Evolutionary conservation across 2,113 vertebrate species (phyloP).

Genomic region (Odocoileus virginianus): DNA sequence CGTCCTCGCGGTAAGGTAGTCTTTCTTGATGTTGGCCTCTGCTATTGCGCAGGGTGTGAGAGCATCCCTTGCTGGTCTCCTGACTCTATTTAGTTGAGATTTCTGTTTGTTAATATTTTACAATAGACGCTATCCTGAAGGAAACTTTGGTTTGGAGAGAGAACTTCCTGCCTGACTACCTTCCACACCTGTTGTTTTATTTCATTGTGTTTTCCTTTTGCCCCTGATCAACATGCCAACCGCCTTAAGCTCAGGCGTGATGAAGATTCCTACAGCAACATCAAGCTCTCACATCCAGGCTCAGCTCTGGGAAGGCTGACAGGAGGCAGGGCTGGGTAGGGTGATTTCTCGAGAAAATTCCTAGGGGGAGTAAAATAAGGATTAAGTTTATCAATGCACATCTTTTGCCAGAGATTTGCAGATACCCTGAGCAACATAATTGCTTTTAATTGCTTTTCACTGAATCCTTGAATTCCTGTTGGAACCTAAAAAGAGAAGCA

Average conservation of each 20-base stretch:
- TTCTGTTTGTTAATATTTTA: not conserved
- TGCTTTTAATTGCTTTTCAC: not conserved
- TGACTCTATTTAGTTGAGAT: not conserved
- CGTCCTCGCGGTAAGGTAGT: accelerated
- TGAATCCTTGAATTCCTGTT: not conserved
- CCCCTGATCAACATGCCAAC: not conserved
- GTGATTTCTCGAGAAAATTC: not conserved
- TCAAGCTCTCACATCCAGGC: not conserved
- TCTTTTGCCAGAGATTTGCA: not conserved
- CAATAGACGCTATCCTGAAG: too few species aligned
- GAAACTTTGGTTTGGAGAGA: not conserved
- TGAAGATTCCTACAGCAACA: not conserved
- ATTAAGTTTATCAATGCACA: not conserved
- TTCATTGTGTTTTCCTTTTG: not conserved
- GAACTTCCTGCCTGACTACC: not conserved
- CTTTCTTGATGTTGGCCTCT: not conserved
- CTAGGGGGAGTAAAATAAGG: not conserved
- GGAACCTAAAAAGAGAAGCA: not conserved
- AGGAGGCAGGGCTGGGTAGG: not conserved
- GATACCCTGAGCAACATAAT: not conserved
- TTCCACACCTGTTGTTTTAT: not conserved
- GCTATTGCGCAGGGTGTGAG: not conserved
- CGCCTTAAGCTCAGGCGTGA: not conserved
- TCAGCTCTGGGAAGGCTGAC: not conserved
- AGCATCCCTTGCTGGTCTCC: not conserved